Base-by-base conservation (phyloP, 2,113 vertebrate species). In the Vimba vimba region DNA sequence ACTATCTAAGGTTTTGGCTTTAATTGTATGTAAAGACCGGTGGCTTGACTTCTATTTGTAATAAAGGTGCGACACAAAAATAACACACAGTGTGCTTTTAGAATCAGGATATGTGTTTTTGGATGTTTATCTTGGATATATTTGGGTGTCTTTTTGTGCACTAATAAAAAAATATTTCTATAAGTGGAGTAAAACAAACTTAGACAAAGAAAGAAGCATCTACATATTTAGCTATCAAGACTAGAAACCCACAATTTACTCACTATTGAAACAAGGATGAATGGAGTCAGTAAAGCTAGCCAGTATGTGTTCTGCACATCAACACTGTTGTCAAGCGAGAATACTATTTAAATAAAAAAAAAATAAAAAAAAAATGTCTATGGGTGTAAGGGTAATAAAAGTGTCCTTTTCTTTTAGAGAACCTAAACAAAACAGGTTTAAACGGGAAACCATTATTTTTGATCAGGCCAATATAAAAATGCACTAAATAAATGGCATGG, bases 51-150 rank as follows among this genome's bases (percentile, higher is more conserved):
- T 92, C 88, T 88, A 87, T 89, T 90, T 89, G 86, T 91, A 90
- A 91, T 93, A 92, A 92, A 91, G 83, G 78, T 76, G 36, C 15
- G 17, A 87, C 87, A 90, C 90, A 90, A 86, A 93, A 92, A 92
- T 91, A 92, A 86, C 90, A 89, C 89, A n/a, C 10, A 66, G 90
- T 90, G 88, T 88, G 87, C 75, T 90, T 84, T 80, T 85, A 80
- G 86, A 89, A 92, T 91, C 92, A 92, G 68, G 45, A 89, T 94
- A 91, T 93, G 93, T 92, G 91, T 88, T 91, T 74, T 91, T 88
- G 25, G 30, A 55, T 92, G 91, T 94, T 93, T 93, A 92, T 91
- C 90, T 83, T 87, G 87, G 86, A 89, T 87, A 90, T 88, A 92
- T 91, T 89, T 87, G 87, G 82, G 87, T 81, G 79, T 80, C 66